Evolutionary conservation across 2,888 invertebrate genomes (phyloP).

Genomic region (Drosophila kokeensis): DNA sequence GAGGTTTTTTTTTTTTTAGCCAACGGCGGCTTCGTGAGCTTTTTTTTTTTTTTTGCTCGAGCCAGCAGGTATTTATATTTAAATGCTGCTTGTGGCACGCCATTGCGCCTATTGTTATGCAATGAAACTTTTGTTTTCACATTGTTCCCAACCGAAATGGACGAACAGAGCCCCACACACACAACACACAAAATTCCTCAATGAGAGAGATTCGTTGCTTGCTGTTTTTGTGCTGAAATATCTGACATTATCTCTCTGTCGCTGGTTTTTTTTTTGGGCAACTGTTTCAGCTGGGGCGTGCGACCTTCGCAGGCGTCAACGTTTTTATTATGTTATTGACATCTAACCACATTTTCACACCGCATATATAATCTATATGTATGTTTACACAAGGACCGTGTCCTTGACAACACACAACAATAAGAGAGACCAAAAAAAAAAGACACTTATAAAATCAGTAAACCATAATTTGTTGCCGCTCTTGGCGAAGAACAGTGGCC

Average conservation of each 20-base stretch:
- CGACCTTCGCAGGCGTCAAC: conserved; percentile 66
- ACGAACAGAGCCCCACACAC: not conserved
- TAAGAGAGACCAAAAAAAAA: conserved; percentile 5
- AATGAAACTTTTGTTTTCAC: conserved; percentile 72
- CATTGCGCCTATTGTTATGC: conserved; percentile 79
- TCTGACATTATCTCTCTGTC: not conserved
- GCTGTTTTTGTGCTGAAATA: not conserved
- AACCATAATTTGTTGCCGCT: conserved; percentile 71
- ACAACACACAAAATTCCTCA: conserved; percentile 1
- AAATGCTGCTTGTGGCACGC: conserved; percentile 75
- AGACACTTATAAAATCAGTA: conserved; percentile 65
- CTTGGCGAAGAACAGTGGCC: conserved; percentile 6
- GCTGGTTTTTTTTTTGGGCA: conserved; percentile 3
- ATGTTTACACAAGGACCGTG: conserved; percentile 26
- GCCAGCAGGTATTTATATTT: conserved; percentile 79
- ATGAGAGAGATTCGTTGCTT: not conserved
- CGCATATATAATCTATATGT: conserved; percentile 39
- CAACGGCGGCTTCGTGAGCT: conserved; percentile 44
- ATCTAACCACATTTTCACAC: conserved; percentile 78
- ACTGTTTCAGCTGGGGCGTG: conserved; percentile 38
- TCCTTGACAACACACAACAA: conserved; percentile 60
- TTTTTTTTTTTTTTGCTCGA: conserved; percentile 58
- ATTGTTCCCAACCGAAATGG: conserved; percentile 45
- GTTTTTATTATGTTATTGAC: conserved; percentile 79
- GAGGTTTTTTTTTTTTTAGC: conserved; percentile 47